Evolutionary conservation across 2,113 vertebrate genomes (phyloP), one percentile per base, ranked within the genome.

Genomic region (Rostratula benghalensis): DNA sequence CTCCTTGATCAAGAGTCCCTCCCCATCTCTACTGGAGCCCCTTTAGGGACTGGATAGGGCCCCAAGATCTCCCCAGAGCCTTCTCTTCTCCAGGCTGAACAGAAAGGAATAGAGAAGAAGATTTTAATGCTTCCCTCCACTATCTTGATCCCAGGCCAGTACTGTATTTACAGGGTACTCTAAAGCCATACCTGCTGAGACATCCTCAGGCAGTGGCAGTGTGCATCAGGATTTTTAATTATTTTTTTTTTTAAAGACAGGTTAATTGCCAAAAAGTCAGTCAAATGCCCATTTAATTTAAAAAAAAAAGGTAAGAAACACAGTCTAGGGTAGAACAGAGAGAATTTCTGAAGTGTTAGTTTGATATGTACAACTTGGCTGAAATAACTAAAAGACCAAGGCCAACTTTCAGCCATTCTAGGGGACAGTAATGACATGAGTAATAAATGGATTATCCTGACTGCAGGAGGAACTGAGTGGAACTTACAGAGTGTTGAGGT

Each of bases 401-500:
- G 43, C 7, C 33, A 73, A 7, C 24, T 76, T 82, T 41, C 51
- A 83, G 45, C 23, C 13, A 12, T 31, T 39, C 41, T 1, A 35
- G 50, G 33, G 22, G 20, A 25, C 3, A 68, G 17, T 7, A 11
- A 20, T 24, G n/a, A 64, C 4, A 15, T 1, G 25, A 54, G 13
- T 4, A 37, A 77, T 13, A 46, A 71, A 78, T 3, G 2, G 18
- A 43, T 11, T 13, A 22, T 2, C 10, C 46, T 37, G 2, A 1
- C 30, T 27, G 54, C 37, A 48, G 45, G 24, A n/a, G n/a, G 51
- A 61, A 61, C 9, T 0, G 16, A 25, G 25, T 3, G 4, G 37
- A 86, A 96, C 99, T 99, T 97, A 99, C 99, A 99, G 98, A 0
- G 99, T 99, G 97, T 98, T 98, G 97, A 99, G 99, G 96, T 98